phyloP scores from a whole-genome alignment of 2,113 vertebrate species.

The Cyprinodon tularosa region DNA sequence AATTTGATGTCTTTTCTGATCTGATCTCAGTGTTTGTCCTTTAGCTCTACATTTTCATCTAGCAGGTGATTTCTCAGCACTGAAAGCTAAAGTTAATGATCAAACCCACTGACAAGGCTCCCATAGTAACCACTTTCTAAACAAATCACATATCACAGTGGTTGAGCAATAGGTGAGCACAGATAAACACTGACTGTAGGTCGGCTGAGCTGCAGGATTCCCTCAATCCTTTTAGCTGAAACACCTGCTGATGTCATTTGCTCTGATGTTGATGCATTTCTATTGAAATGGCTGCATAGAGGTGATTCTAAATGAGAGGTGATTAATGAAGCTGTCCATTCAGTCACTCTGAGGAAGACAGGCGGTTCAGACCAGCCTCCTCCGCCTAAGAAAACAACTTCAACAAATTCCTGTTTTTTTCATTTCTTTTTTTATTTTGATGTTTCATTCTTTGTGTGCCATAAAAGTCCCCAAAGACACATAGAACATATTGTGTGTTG shows the following conservation, averaged over 20 bases:
- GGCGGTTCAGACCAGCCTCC: constrained; percentile 20
- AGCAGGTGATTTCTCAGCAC: constrained; percentile 31
- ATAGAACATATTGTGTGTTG: too few relatives aligned
- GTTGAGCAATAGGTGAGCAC: constrained; percentile 33
- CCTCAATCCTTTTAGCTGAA: constrained; percentile 2
- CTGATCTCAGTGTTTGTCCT: neutral
- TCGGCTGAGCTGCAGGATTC: neutral
- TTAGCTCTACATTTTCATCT: constrained; percentile 17
- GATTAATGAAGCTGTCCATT: constrained; percentile 62
- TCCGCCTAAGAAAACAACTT: neutral
- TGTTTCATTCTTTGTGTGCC: too few relatives aligned
- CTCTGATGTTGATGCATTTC: constrained; percentile 3
- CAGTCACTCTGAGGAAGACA: constrained; percentile 34
- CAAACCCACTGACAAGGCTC: constrained; percentile 62
- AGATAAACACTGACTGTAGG: constrained; percentile 14
- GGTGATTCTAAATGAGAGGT: constrained; percentile 47
- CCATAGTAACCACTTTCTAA: constrained; percentile 58
- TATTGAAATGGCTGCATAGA: constrained; percentile 28
- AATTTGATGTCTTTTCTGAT: neutral
- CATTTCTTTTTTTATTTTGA: neutral
- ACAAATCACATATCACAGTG: constrained; percentile 52
- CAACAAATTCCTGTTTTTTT: neutral
- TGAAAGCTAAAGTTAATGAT: constrained; percentile 74
- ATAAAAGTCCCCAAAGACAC: too few relatives aligned
- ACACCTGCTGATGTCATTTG: neutral